Conservation (phyloP, 2,888 invertebrate species). For the Desoria tigrina region DNA sequence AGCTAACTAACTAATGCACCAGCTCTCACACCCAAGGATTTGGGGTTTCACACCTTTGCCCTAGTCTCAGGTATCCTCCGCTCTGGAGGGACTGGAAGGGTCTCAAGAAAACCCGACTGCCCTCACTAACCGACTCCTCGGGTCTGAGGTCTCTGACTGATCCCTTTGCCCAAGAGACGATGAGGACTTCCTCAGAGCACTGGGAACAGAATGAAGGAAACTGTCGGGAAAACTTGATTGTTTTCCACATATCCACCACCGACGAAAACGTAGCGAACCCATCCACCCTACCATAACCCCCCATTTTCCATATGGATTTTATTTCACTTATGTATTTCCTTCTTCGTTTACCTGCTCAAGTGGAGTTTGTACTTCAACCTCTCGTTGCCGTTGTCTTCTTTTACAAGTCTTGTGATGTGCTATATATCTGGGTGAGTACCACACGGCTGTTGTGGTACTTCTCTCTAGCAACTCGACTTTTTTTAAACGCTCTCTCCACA, state of each 20-base stretch:
- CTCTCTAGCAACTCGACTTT: too few species aligned
- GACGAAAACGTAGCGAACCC: slow-evolving; percentile 20
- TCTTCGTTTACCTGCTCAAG: slow-evolving; percentile 15
- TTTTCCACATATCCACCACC: slow-evolving; percentile 40
- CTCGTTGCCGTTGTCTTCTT: slow-evolving; percentile 2
- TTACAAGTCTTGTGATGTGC: too few species aligned
- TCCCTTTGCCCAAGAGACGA: too few species aligned
- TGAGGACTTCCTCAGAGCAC: slow-evolving; percentile 44
- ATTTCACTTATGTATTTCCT: slow-evolving; percentile 21
- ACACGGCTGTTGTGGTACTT: too few species aligned
- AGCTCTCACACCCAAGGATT: slow-evolving; percentile 15
- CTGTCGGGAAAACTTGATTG: slow-evolving; percentile 47
- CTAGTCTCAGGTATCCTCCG: slow-evolving; percentile 12
- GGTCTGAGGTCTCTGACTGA: too few species aligned
- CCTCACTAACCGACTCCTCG: too few species aligned
- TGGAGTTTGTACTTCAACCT: background rate
- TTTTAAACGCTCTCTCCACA: too few species aligned
- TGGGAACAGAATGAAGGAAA: slow-evolving; percentile 39
- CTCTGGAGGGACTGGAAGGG: slow-evolving; percentile 11
- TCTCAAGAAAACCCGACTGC: background rate
- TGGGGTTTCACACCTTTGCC: slow-evolving; percentile 28
- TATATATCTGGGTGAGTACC: too few species aligned
- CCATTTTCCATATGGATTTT: slow-evolving; percentile 22
- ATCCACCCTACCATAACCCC: slow-evolving; percentile 41
- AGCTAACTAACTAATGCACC: background rate